Percentiles rank a stretch among this genome's conserved stretches.
Evolutionary conservation across 2,113 vertebrate genomes (phyloP).

Genomic region (Nothoprocta perdicaria): DNA sequence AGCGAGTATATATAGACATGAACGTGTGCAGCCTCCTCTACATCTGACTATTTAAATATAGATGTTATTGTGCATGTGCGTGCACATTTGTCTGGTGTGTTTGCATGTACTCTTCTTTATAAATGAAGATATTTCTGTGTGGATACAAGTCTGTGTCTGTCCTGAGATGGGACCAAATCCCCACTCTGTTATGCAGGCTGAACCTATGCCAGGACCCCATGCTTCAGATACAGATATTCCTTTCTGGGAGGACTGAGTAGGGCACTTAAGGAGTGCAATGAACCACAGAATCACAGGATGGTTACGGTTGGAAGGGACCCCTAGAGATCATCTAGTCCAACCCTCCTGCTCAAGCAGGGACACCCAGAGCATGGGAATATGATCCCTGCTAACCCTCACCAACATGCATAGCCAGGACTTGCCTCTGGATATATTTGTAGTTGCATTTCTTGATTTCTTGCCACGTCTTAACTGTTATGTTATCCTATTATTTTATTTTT

Average conservation of each 20-base stretch:
- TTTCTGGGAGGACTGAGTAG: not conserved
- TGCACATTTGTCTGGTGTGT: rapidly evolving
- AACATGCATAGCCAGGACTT: not conserved
- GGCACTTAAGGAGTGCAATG: not conserved
- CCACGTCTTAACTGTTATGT: not conserved
- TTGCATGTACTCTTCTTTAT: rapidly evolving
- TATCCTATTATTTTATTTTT: not conserved
- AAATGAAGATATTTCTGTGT: not conserved
- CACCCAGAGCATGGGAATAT: too few relatives aligned
- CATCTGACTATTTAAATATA: not conserved
- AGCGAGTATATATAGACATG: rapidly evolving
- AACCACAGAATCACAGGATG: not conserved
- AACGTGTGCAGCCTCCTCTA: rapidly evolving
- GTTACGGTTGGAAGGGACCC: too few relatives aligned
- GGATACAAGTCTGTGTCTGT: too few relatives aligned
- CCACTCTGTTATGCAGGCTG: rapidly evolving
- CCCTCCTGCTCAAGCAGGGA: too few relatives aligned
- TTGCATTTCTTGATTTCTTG: not conserved
- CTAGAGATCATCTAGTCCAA: too few relatives aligned
- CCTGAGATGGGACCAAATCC: not conserved
- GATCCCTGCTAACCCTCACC: rapidly evolving
- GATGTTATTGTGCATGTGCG: rapidly evolving
- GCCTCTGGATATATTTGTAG: not conserved
- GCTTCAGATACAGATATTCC: not conserved
- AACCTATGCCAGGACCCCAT: rapidly evolving